These are phyloP conservation scores for Galleria mellonella DNA, from an alignment of 1,140 invertebrate species.

Conservation along the genomic window DNA sequence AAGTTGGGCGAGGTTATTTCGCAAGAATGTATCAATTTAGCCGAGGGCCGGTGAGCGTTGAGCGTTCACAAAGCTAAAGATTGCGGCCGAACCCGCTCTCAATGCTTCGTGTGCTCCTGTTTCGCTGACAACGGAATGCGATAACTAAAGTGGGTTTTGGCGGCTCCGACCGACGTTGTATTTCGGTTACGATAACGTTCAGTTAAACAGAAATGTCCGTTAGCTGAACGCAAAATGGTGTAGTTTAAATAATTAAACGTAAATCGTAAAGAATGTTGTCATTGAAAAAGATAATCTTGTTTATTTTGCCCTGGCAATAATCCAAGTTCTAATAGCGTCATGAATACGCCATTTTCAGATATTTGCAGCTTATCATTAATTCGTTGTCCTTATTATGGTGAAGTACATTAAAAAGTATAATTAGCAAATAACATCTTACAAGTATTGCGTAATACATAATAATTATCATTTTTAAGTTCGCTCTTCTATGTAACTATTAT, in stretches of 20 bases:
- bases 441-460: too few relatives aligned
- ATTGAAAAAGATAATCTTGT: conserved; percentile 16
- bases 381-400: too few relatives aligned
- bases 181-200: conserved; percentile 38
- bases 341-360: background rate
- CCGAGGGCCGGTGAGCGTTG: conserved; percentile 46
- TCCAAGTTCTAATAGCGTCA: conserved; percentile 18
- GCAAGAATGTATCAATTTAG: conserved; percentile 67
- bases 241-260: conserved; percentile 14
- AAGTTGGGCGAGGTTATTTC: conserved; percentile 66
- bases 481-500: conserved; percentile 6
- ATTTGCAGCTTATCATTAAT: too few relatives aligned
- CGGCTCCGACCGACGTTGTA: conserved; percentile 22
- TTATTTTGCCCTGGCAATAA: conserved; percentile 11
- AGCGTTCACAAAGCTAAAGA: conserved; percentile 44
- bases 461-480: too few relatives aligned
- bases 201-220: conserved; percentile 27
- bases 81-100: conserved; percentile 25
- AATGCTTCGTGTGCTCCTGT: conserved; percentile 41
- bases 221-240: conserved; percentile 17
- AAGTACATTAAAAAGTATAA: too few relatives aligned
- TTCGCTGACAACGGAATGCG: conserved; percentile 50
- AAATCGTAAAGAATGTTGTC: conserved; percentile 15
- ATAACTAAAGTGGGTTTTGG: conserved; percentile 52
- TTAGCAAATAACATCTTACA: too few relatives aligned